Evolutionary conservation across 2,888 invertebrate species (phyloP).

Genomic region (Campoplex nolae): DNA sequence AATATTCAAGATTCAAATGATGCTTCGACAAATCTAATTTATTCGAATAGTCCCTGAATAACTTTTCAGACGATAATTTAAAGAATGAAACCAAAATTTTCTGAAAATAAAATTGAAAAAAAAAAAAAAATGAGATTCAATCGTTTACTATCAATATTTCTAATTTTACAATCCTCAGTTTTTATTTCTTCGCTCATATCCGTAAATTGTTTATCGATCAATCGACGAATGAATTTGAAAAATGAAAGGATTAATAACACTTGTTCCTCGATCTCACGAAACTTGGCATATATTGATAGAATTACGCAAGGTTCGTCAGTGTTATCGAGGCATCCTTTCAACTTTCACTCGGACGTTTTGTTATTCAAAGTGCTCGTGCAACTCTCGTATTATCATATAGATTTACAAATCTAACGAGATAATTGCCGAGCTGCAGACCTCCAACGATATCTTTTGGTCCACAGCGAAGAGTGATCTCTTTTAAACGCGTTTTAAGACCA

Average conservation of each 20-base stretch:
- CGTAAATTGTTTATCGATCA: neutral
- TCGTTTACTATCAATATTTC: neutral
- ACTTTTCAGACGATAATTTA: no score
- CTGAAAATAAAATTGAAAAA: neutral
- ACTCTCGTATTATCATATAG: conserved; percentile 20
- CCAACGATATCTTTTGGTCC: conserved; percentile 32
- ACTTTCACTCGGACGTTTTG: conserved; percentile 58
- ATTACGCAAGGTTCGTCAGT: conserved; percentile 47
- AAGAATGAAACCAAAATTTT: neutral
- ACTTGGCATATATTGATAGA: conserved; percentile 2
- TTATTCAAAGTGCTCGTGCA: conserved; percentile 14
- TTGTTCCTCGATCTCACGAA: neutral
- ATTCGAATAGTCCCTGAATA: no score
- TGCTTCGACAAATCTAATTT: neutral
- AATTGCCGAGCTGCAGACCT: conserved; percentile 51
- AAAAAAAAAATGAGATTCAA: neutral
- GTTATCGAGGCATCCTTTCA: conserved; percentile 54
- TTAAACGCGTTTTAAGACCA: conserved; percentile 15
- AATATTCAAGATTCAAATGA: neutral
- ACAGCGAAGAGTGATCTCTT: neutral
- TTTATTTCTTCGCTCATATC: neutral
- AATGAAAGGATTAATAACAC: neutral
- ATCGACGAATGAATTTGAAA: neutral
- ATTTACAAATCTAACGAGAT: conserved; percentile 52
- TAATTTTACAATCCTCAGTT: neutral